Conservation (phyloP, 2,113 vertebrate genomes). For the Pomatorhinus ruficollis region DNA sequence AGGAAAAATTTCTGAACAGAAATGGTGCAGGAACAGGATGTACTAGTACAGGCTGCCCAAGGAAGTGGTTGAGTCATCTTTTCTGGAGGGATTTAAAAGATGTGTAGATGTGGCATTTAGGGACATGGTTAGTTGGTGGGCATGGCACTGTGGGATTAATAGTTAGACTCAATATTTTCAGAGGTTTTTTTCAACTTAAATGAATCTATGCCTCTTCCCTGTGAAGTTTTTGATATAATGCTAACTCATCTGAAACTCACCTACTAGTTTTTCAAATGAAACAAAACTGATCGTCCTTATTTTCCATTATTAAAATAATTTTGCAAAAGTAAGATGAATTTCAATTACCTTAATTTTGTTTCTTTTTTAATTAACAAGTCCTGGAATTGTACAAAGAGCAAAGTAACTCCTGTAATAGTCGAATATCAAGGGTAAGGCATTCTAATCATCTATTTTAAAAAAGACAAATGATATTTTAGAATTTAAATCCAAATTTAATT, state of each 20-base stretch:
- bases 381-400: not conserved
- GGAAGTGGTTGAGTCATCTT: not conserved
- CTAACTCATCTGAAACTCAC: not conserved
- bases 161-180: not conserved
- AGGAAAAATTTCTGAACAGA: not conserved
- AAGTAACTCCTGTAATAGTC: not conserved
- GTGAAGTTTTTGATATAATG: not conserved
- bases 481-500: not conserved
- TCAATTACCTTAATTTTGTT: not conserved
- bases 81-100: not conserved
- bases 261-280: not conserved
- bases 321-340: not conserved
- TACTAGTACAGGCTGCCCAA: not conserved
- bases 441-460: not conserved
- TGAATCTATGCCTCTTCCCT: not conserved
- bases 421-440: not conserved
- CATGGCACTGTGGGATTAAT: not conserved
- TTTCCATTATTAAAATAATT: not conserved
- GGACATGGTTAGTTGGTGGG: not conserved
- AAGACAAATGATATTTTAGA: not conserved
- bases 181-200: not conserved
- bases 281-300: not conserved
- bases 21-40: not conserved
- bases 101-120: not conserved
- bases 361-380: not conserved